Conservation (phyloP, 2,113 vertebrate genomes). For the Lontra canadensis region DNA sequence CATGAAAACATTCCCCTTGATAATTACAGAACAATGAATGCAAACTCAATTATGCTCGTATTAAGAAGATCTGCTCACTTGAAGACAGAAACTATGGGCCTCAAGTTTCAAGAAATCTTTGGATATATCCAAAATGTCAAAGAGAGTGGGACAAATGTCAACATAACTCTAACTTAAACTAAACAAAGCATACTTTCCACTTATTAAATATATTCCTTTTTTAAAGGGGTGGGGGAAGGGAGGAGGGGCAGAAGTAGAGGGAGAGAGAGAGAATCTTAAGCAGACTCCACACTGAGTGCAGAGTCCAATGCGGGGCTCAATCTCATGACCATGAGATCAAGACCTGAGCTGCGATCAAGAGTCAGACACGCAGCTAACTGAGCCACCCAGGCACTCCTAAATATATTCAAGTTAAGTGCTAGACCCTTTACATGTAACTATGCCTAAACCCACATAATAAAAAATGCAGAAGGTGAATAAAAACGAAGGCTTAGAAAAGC, state of each 20-base stretch:
- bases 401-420: neutral
- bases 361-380: neutral
- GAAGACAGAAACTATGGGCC: neutral
- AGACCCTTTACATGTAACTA: neutral
- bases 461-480: neutral
- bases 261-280: neutral
- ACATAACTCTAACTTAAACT: neutral
- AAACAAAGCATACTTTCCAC: neutral
- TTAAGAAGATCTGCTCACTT: neutral
- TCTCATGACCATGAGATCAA: neutral
- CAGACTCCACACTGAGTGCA: neutral
- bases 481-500: neutral
- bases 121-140: neutral
- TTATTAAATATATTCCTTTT: neutral
- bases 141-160: neutral
- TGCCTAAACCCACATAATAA: neutral
- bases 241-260: neutral
- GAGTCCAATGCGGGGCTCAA: neutral
- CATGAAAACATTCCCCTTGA: neutral
- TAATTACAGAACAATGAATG: neutral
- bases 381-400: neutral
- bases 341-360: neutral
- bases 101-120: neutral
- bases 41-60: fast-evolving
- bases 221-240: neutral